Evolutionary conservation across 2,113 vertebrate species (phyloP).

Genomic region (Amphiprion percula): DNA sequence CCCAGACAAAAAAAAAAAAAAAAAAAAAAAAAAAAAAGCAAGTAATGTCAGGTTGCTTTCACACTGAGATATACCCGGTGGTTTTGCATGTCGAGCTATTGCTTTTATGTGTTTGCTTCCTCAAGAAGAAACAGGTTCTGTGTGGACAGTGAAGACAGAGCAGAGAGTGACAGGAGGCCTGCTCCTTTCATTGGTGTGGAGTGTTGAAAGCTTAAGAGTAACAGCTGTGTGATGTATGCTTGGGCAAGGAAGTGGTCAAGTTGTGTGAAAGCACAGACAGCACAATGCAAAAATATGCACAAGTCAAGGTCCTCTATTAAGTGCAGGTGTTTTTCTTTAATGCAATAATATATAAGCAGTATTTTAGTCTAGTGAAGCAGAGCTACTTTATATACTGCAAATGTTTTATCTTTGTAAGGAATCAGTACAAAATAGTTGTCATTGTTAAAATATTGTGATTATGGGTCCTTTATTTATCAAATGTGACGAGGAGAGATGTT

Average conservation of each 20-base stretch:
- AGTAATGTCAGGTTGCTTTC: conserved; percentile 57
- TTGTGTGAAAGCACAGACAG: background rate
- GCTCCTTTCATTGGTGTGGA: conserved; percentile 45
- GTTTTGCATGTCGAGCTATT: conserved; percentile 19
- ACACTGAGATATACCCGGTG: conserved; percentile 34
- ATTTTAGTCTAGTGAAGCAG: background rate
- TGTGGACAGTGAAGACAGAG: conserved; percentile 19
- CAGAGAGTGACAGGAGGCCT: conserved; percentile 41
- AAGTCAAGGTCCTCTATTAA: background rate
- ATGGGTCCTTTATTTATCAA: conserved; percentile 11
- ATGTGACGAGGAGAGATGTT: background rate
- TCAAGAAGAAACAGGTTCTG: conserved; percentile 49
- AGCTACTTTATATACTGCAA: background rate
- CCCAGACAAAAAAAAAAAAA: conserved; percentile 33
- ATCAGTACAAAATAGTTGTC: background rate
- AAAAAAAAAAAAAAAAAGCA: no score
- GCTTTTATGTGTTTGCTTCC: conserved; percentile 49
- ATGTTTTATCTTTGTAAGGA: background rate
- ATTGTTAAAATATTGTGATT: background rate
- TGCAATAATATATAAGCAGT: background rate
- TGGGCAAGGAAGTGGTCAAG: conserved; percentile 16
- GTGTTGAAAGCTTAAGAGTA: conserved; percentile 46
- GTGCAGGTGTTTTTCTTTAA: background rate
- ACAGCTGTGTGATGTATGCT: conserved; percentile 59
- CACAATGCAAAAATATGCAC: background rate